Evolutionary conservation across 1,140 invertebrate species (phyloP), one percentile per base, ranked within the genome.

Genomic region (Drosophila arizonae): DNA sequence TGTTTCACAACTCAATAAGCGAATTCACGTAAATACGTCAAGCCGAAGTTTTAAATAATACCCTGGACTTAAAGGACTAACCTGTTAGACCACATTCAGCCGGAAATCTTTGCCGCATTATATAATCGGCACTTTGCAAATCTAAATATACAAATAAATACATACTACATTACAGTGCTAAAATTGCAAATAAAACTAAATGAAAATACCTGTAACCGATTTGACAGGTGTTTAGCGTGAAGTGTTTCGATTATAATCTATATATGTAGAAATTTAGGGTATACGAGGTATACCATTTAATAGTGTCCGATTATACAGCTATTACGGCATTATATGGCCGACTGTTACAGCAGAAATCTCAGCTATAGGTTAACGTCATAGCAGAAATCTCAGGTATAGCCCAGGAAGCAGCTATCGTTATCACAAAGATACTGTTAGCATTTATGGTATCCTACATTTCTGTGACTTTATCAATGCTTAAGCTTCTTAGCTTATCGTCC

Each of bases 341-440:
- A 30, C 4, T 30, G 28, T 30, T 30, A 6, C 4, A 21, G 24
- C 52, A 46, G 0, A 65, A 66, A 66, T 72, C 55, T 39, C 10
- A 46, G 69, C 39, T 13, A 11, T 3, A 52, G 8, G 2, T 2
- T 4, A 15, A 4, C 15, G 43, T 2, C 8, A 36, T 41, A n/a
- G 24, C 43, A 45, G 0, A 65, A 72, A 66, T 72, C 63, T 39
- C 10, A 46, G 69, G 30, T n/a, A 11, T 3, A 46, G 8, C 51
- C 41, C 9, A 54, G 51, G 57, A 50, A 56, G 64, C 67, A 33
- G 43, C 57, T 57, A 58, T 65, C 62, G 39, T 43, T 28, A 56
- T 39, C 50, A 61, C 55, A 67, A 61, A 60, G 39, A 54, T 67
- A 17, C n/a, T 17, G 21, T n/a, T 52, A 39, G 10, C 21, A 52